These are phyloP conservation scores for Tragelaphus buxtoni DNA, from an alignment of 2,113 vertebrate species.

Conservation along the genomic window DNA sequence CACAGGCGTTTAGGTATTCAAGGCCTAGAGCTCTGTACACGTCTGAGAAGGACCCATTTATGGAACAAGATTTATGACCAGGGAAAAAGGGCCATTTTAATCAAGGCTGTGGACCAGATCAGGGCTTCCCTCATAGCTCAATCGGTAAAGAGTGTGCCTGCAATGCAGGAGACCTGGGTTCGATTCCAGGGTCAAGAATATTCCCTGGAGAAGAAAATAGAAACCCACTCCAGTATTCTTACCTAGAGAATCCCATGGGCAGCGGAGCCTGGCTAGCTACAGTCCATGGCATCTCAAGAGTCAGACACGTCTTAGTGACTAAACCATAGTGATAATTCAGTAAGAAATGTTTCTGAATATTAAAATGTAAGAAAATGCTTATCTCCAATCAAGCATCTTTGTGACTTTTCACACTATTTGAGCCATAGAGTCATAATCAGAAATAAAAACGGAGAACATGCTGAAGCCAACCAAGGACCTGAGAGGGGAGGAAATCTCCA, in stretches of 20 bases:
- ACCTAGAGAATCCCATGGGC: neutral
- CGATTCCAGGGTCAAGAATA: accelerated
- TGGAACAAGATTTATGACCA: neutral
- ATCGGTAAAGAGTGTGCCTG: accelerated
- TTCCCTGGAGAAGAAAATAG: neutral
- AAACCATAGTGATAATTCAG: neutral
- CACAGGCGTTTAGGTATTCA: neutral
- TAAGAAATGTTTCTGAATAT: neutral
- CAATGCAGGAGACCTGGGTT: neutral
- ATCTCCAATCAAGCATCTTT: neutral
- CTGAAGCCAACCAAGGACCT: neutral
- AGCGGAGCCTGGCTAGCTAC: neutral
- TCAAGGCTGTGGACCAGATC: neutral
- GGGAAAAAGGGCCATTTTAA: neutral
- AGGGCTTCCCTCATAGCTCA: accelerated
- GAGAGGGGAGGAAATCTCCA: neutral
- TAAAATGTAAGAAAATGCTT: neutral
- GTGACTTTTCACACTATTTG: neutral
- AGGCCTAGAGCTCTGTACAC: neutral
- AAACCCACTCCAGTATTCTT: neutral
- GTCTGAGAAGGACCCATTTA: neutral
- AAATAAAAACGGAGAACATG: neutral
- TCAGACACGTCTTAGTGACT: neutral
- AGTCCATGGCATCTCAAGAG: too few relatives aligned
- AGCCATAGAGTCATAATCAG: neutral